Base-by-base conservation (phyloP, 2,888 invertebrate genomes). In the Lapara coniferarum region DNA sequence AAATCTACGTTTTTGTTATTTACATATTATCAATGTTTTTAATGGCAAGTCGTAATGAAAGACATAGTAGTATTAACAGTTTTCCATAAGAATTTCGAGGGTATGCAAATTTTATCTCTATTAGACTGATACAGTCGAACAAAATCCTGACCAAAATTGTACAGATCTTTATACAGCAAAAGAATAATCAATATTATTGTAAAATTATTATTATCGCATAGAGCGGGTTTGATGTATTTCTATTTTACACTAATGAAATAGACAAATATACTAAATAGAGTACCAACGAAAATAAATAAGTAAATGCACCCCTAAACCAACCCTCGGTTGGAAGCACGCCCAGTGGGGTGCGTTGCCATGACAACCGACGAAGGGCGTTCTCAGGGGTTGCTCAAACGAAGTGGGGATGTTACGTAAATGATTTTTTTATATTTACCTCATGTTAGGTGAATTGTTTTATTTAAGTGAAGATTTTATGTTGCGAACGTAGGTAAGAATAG, bases 311-410 rank as follows among this genome's bases (percentile, higher is more conserved):
- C 55, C 67, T 37, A 59, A 52, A 66, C 58, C 58, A 56, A 68
- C 71, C 63, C 67, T 46, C 66, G 25, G 51, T 68, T 69, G 70
- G 69, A 66, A 63, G 63, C 49, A 66, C 71, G 69, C 71, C 74
- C 70, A 55, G 19, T 67, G 74, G 81, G 82, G 82, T 74, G 78
- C 71, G 89, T 90, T 79, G 81, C 79, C 81, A 88, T 89, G 84
- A 82, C 84, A 80, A 90, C 90, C 83, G 86, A 71, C 86, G 76
- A 73, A 83, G 86, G 85, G 74, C 82, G 85, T 80, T 77, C 74
- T 72, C 63, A 63, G 70, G 71, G 71, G 68, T 70, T 70, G 68
- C 46, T 66, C 46, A 69, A 77, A 75, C 74, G 72, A 75, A 77
- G 74, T 75, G 76, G 75, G 76, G 73, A 70, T 71, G 75, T 49